Percentiles rank a stretch among this genome's conserved stretches.
Conservation (phyloP, 2,888 invertebrate genomes). For the Drosophila subsilvestris region DNA sequence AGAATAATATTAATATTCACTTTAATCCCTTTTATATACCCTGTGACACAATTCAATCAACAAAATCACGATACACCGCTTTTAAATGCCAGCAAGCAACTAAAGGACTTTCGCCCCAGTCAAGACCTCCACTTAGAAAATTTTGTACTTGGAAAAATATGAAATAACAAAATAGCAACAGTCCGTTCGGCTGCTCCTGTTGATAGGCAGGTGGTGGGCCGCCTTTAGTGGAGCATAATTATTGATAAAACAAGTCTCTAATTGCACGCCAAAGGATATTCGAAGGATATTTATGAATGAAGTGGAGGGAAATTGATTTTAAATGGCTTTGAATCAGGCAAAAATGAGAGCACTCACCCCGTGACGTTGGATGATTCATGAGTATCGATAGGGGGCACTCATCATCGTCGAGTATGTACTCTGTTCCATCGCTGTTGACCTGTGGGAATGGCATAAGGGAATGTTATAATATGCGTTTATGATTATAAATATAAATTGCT, state of each 20-base stretch:
- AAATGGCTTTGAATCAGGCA: constrained; percentile 57
- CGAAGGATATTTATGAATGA: constrained; percentile 59
- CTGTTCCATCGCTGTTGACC: constrained; percentile 89
- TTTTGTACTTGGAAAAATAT: constrained; percentile 37
- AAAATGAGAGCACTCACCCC: constrained; percentile 88
- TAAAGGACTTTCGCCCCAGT: constrained; percentile 37
- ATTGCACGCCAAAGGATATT: constrained; percentile 66
- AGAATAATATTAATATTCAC: not conserved
- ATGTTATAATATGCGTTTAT: not conserved
- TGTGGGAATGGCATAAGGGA: constrained; percentile 62
- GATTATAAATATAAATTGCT: not conserved
- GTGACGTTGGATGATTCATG: constrained; percentile 93
- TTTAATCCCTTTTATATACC: not conserved
- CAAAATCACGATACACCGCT: constrained; percentile 32
- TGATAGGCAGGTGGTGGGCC: constrained; percentile 29
- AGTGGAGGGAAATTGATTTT: constrained; percentile 65
- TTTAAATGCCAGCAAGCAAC: constrained; percentile 56
- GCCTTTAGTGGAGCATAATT: constrained; percentile 70
- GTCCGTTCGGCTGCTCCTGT: constrained; percentile 38
- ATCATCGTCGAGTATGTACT: constrained; percentile 97
- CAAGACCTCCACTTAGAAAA: constrained; percentile 1
- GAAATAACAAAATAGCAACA: constrained; percentile 58
- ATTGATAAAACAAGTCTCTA: constrained; percentile 82
- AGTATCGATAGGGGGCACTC: constrained; percentile 98
- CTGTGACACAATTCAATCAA: not conserved